A percentile compares a stretch with the other conserved stretches of the same genome.
Evolutionary conservation across 2,113 vertebrate genomes (phyloP).

Genomic region (Mobula hypostoma): DNA sequence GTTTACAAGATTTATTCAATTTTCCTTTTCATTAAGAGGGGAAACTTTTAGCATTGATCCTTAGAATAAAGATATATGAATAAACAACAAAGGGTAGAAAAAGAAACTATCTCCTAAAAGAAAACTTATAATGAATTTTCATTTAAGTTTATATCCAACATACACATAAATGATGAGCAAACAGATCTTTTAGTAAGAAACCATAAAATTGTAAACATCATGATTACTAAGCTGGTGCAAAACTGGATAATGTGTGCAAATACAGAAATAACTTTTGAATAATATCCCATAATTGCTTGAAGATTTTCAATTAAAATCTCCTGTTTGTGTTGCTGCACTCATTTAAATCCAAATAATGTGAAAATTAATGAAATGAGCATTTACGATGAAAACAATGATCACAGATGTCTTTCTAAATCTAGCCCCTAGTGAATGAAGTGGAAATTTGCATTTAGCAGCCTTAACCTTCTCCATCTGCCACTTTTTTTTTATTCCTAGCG

Average conservation of each 20-base stretch:
- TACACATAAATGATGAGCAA: not conserved
- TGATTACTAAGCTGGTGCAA: not conserved
- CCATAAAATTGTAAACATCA: not conserved
- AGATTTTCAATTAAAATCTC: not conserved
- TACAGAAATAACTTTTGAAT: not conserved
- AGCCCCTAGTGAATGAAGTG: not conserved
- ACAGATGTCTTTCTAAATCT: slow-evolving; percentile 31
- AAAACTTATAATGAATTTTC: not conserved
- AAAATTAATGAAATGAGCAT: slow-evolving; percentile 31
- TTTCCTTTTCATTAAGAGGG: not conserved
- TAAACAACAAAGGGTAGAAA: not conserved
- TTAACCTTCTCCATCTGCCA: slow-evolving; percentile 14
- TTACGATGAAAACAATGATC: slow-evolving; percentile 9
- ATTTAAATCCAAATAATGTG: slow-evolving; percentile 11
- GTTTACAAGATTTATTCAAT: not conserved
- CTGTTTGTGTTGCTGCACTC: not conserved
- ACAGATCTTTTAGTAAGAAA: not conserved
- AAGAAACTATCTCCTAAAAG: not conserved
- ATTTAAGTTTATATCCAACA: not conserved
- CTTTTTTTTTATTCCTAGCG: not conserved
- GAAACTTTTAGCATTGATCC: not conserved
- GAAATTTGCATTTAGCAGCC: slow-evolving; percentile 3
- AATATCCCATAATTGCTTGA: not conserved
- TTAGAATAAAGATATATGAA: not conserved
- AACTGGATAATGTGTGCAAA: not conserved